Evolutionary conservation across 1,140 invertebrate species (phyloP).

Genomic region (Neodiprion fabricii): DNA sequence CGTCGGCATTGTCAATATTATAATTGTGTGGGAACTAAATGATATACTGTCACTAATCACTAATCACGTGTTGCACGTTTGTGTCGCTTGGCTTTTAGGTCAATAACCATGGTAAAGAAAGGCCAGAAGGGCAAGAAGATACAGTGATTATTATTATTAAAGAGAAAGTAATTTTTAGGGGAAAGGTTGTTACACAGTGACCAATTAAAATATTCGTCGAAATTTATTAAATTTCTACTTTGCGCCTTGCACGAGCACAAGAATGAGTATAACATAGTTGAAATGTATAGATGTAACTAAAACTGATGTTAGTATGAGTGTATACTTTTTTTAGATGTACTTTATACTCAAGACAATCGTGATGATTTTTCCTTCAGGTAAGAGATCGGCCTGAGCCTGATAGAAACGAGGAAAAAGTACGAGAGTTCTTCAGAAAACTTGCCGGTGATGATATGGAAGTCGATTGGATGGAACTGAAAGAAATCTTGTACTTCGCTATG

Average conservation of each 20-base stretch:
- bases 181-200: slow-evolving; percentile 15
- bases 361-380: slow-evolving; percentile 34
- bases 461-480: slow-evolving; percentile 92
- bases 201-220: neutral
- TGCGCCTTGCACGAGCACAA: too few relatives aligned
- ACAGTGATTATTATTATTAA: slow-evolving; percentile 35
- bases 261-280: too few relatives aligned
- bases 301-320: too few relatives aligned
- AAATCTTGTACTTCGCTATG: slow-evolving; percentile 91
- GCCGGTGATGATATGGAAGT: slow-evolving; percentile 93
- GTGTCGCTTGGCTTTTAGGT: slow-evolving; percentile 49
- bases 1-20: neutral
- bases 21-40: neutral
- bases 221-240: slow-evolving; percentile 7
- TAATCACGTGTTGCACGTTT: slow-evolving; percentile 35
- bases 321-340: neutral
- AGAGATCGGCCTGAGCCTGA: slow-evolving; percentile 58
- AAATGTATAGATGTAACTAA: too few relatives aligned
- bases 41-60: neutral
- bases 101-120: slow-evolving; percentile 38
- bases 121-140: slow-evolving; percentile 28
- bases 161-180: slow-evolving; percentile 4
- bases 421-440: slow-evolving; percentile 84
- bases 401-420: slow-evolving; percentile 67
- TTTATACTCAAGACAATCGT: neutral